phyloP scores from a whole-genome alignment of 2,888 invertebrate species.

The Myopa testacea region DNA sequence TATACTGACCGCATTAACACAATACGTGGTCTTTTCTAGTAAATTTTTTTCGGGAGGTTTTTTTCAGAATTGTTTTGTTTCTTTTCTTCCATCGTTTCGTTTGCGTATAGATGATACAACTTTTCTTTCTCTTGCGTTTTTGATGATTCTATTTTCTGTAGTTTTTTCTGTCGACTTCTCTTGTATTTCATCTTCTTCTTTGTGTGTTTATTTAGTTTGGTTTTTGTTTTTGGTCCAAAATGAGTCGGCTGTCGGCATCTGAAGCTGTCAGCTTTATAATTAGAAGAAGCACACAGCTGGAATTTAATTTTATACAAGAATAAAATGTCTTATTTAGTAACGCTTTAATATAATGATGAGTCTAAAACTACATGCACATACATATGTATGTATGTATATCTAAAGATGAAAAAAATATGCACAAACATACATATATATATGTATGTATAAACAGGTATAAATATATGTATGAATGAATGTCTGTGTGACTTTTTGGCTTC shows the following conservation, averaged over 20 bases:
- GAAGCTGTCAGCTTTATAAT: conserved; percentile 2
- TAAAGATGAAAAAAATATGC: too few species aligned
- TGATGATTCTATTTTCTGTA: background rate
- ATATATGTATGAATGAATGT: background rate
- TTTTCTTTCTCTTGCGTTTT: background rate
- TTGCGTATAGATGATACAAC: background rate
- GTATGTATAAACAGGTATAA: background rate
- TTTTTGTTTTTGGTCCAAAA: background rate
- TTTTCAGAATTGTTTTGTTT: too few species aligned
- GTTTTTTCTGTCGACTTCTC: background rate
- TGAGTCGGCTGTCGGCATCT: background rate
- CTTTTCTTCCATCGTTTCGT: too few species aligned
- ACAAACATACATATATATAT: too few species aligned
- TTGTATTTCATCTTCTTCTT: background rate
- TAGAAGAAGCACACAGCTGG: conserved; percentile 25
- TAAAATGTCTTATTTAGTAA: conserved; percentile 31
- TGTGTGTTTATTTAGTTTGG: background rate
- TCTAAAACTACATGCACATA: background rate
- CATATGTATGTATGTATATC: background rate
- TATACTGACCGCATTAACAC: conserved; percentile 16
- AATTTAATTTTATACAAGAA: conserved; percentile 23
- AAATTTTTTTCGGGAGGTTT: background rate
- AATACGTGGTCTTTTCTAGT: background rate
- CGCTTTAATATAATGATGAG: conserved; percentile 16
- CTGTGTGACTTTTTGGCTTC: background rate